Percentiles rank a stretch among this genome's conserved stretches.
phyloP scores from a whole-genome alignment of 2,113 vertebrate genomes.

The Ceyx melanurus region DNA sequence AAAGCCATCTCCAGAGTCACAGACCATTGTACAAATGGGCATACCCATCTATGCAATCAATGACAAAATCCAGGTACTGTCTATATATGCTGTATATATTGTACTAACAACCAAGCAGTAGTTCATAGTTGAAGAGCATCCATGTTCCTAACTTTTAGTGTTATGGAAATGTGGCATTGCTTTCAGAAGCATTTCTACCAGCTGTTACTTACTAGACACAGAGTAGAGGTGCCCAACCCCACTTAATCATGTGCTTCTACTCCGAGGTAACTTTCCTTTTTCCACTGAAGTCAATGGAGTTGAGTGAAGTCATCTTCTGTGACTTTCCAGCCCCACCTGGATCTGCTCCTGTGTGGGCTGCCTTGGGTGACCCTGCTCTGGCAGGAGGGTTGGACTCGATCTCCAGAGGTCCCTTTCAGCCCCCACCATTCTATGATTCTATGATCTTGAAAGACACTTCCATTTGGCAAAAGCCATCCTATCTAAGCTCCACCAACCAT shows the following conservation, averaged over 20 bases:
- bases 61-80: neutral
- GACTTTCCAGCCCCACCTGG: too few species aligned
- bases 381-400: too few species aligned
- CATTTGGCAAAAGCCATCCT: fast-evolving
- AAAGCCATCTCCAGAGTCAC: neutral
- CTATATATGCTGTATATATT: neutral
- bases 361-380: too few species aligned
- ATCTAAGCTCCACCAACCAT: neutral
- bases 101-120: neutral
- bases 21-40: neutral
- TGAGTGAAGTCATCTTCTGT: too few species aligned
- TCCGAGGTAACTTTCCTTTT: neutral
- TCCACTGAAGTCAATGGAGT: neutral
- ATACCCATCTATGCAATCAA: neutral
- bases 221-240: neutral
- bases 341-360: too few species aligned
- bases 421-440: too few species aligned
- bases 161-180: neutral
- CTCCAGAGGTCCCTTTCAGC: too few species aligned
- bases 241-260: neutral
- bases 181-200: neutral
- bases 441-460: neutral
- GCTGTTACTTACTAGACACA: too few species aligned
- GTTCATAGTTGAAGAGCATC: neutral
- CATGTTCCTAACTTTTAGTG: neutral